Conservation (phyloP, 2,797 vertebrate genomes). For the Vireo griseus region DNA sequence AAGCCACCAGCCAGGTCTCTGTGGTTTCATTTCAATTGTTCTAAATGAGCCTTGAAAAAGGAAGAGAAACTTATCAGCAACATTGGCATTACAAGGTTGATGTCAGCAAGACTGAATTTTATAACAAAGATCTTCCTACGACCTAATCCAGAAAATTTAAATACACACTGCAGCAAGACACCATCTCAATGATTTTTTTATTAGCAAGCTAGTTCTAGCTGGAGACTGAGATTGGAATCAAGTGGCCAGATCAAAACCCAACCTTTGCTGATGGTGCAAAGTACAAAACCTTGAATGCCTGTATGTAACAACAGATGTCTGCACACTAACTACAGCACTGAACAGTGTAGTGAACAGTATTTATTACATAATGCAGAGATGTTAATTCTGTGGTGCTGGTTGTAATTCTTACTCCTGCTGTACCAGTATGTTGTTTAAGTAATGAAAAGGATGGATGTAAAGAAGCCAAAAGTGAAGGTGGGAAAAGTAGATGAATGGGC, state of each 20-base stretch:
- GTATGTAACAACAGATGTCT: neutral
- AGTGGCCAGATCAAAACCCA: neutral
- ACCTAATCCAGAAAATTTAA: neutral
- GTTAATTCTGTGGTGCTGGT: neutral
- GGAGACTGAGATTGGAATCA: neutral
- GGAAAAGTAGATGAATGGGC: neutral
- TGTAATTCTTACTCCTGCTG: neutral
- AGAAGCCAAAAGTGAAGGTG: neutral
- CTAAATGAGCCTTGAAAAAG: conserved; percentile 83
- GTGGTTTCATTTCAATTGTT: conserved; percentile 90
- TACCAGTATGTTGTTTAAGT: neutral
- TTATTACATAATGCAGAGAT: neutral
- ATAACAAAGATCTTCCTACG: neutral
- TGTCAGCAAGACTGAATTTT: neutral
- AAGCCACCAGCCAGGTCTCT: conserved; percentile 91
- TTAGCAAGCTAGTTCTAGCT: neutral
- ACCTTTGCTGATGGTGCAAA: neutral
- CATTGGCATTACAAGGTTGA: neutral
- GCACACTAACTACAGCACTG: neutral
- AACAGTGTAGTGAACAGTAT: neutral
- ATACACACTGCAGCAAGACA: neutral
- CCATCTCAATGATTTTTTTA: neutral
- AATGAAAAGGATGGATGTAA: neutral
- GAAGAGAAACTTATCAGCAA: neutral
- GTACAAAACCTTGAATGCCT: neutral